These are phyloP conservation scores for Nibea coibor DNA, from an alignment of 2,113 vertebrate genomes.

Conservation along the genomic window DNA sequence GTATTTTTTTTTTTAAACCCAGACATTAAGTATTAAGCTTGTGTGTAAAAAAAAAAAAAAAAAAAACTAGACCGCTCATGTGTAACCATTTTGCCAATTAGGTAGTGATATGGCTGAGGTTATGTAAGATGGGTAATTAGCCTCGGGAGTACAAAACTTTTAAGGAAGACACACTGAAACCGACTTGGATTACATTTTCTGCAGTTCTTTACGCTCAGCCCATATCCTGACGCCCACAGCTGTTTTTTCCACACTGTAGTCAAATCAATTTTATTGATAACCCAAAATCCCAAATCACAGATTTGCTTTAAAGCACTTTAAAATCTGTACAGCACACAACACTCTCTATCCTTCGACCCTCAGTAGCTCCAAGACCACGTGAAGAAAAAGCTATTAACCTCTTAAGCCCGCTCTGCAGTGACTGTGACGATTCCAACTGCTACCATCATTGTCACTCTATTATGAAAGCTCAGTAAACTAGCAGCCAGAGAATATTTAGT, in stretches of 20 bases:
- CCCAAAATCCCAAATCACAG: not conserved
- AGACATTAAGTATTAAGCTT: not conserved
- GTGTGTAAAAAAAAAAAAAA: not conserved
- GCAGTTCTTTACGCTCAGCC: not conserved
- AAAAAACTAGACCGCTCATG: not conserved
- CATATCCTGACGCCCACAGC: not conserved
- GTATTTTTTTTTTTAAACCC: not conserved
- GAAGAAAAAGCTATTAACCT: not conserved
- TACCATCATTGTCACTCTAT: too few relatives aligned
- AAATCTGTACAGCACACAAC: not conserved
- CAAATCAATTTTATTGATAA: not conserved
- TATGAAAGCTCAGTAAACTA: too few relatives aligned
- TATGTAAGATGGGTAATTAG: slow-evolving; percentile 22
- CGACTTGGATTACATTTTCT: not conserved
- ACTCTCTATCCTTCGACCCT: not conserved
- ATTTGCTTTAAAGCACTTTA: not conserved
- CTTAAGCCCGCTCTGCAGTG: too few relatives aligned
- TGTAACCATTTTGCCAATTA: slow-evolving; percentile 14
- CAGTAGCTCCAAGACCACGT: not conserved
- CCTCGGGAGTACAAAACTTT: not conserved
- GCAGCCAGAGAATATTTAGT: too few relatives aligned
- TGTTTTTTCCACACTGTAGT: not conserved
- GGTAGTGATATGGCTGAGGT: not conserved
- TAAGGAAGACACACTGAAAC: not conserved
- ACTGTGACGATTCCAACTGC: too few relatives aligned